A percentile compares a stretch with the other conserved stretches of the same genome.
Evolutionary conservation across 2,888 invertebrate genomes (phyloP).

Genomic region (Megastigmus dorsalis): DNA sequence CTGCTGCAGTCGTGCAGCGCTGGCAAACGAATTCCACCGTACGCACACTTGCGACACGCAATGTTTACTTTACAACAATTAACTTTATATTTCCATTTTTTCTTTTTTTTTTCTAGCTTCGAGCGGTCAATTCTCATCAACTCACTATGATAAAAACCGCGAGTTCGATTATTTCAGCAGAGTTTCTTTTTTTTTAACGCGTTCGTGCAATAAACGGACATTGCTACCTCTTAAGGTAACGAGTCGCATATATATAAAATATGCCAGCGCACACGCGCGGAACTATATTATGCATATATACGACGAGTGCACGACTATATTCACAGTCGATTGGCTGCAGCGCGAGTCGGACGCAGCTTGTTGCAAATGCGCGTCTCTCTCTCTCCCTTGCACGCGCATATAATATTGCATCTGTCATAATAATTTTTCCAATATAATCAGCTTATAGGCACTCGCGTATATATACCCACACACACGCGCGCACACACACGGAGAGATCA

Average conservation of each 20-base stretch:
- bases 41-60: not conserved
- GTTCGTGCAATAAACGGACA: not conserved
- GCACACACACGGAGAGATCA: too few species aligned
- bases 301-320: not conserved
- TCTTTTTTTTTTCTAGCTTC: constrained; percentile 29
- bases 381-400: not conserved
- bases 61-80: not conserved
- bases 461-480: too few species aligned
- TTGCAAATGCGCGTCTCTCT: constrained; percentile 11
- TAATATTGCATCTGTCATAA: constrained; percentile 51
- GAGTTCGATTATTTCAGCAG: too few species aligned
- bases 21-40: not conserved
- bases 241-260: not conserved
- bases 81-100: not conserved
- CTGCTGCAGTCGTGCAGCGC: not conserved
- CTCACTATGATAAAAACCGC: too few species aligned
- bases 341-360: constrained; percentile 35
- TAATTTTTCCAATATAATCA: constrained; percentile 45
- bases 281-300: too few species aligned
- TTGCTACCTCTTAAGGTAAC: not conserved
- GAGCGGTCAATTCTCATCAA: not conserved
- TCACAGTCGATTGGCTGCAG: constrained; percentile 30
- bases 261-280: not conserved
- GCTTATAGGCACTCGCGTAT: constrained; percentile 7
- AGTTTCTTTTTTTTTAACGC: too few species aligned